Conservation (phyloP, 2,888 invertebrate species). For the Ectropis crepuscularia region DNA sequence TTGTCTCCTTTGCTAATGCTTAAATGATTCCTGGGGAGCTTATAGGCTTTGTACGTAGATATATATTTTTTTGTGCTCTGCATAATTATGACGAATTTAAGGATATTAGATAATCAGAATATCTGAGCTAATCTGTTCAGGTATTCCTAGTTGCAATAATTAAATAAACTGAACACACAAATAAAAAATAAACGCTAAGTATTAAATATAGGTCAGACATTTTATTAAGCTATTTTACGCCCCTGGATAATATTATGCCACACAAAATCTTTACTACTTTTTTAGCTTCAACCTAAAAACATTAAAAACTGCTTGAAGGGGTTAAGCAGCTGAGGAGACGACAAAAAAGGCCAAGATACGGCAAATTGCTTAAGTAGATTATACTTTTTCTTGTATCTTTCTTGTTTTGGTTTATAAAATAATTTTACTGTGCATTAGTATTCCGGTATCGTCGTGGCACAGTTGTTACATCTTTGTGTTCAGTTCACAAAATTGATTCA, state of each 20-base stretch:
- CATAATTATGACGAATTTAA: too few species aligned
- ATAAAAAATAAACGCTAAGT: too few species aligned
- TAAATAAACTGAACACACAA: too few species aligned
- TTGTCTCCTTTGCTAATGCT: conserved; percentile 57
- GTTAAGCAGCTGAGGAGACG: conserved; percentile 49
- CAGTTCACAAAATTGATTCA: conserved; percentile 43
- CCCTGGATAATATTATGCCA: conserved; percentile 26
- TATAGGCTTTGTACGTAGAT: conserved; percentile 8
- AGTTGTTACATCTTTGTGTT: conserved; percentile 39
- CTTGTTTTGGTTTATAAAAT: conserved; percentile 45
- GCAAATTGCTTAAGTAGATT: conserved; percentile 49
- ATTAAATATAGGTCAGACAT: too few species aligned
- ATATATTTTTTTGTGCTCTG: not conserved
- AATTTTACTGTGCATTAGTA: conserved; percentile 43
- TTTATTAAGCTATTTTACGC: too few species aligned
- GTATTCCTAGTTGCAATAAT: too few species aligned
- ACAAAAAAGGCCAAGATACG: conserved; percentile 51
- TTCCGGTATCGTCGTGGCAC: conserved; percentile 39
- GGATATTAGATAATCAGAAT: too few species aligned
- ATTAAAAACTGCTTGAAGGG: conserved; percentile 53
- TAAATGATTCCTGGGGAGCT: conserved; percentile 34
- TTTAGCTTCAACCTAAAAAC: conserved; percentile 49
- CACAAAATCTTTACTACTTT: conserved; percentile 43
- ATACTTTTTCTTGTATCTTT: conserved; percentile 42
- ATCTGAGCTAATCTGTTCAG: too few species aligned